Evolutionary conservation across 2,888 invertebrate genomes (phyloP), one percentile per base, ranked within the genome.

Genomic region (Merodon equestris): DNA sequence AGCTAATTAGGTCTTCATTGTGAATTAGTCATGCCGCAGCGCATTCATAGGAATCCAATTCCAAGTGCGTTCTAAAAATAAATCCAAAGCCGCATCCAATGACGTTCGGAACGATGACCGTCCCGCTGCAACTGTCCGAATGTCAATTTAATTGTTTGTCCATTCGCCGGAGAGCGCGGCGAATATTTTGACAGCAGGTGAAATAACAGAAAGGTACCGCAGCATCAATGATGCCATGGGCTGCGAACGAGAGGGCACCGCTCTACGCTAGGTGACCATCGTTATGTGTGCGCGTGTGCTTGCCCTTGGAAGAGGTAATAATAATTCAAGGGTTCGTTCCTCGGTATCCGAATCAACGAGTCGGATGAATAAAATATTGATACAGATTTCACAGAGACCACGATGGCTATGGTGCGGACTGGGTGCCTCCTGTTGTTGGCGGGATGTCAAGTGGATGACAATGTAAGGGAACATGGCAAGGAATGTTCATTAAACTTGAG

Each of bases 171-270:
- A 68, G 50, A 5, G 18, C 58, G 74, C 68, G 63, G 70, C 60
- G 79, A 79, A 74, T 79, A 79, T 79, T 79, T 79, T 79, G 79
- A 79, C 79, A 74, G 79, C 79, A 74, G 79, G 79, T 79, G 79
- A 79, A 79, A 56, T 60, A 79, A 60, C 79, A 64, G 70, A 79
- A 74, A 74, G 74, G 56, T 36, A 74, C 79, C 79, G 68, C 79
- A 50, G 47, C 73, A 64, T 63, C 48, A 27, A 7, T 27, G 7
- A 27, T 27, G 2, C 27, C 27, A 27, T 27, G 7, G 27, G 2
- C 27, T 51, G 44, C 56, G 57, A 60, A 34, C 54, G 44, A 75
- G 61, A 53, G 51, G 61, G 40, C 40, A 58, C 42, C 42, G 48
- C 54, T 58, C 40, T 51, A 17, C 15, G 14, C 53, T 53, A 38